A percentile compares a stretch with the other conserved stretches of the same genome.
These are phyloP conservation scores for Nesogale talazaci DNA, from an alignment of 2,113 vertebrate genomes.

Conservation along the genomic window DNA sequence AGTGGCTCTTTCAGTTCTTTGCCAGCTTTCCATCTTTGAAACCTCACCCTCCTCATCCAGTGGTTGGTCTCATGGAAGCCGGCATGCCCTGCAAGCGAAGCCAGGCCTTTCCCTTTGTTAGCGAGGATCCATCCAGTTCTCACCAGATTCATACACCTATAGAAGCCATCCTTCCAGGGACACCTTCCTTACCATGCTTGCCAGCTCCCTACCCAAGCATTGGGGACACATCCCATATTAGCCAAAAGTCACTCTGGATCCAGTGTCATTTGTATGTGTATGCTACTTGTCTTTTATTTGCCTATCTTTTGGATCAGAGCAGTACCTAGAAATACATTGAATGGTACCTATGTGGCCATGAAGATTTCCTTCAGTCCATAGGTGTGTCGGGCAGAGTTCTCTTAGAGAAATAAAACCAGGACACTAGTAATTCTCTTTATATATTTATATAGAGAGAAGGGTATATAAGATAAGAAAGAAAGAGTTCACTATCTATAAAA, in stretches of 20 bases:
- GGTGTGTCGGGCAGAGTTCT: too few relatives aligned
- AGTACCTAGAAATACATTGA: not conserved
- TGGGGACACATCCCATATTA: not conserved
- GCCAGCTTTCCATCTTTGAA: not conserved
- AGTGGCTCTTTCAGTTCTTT: not conserved
- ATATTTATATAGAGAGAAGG: too few relatives aligned
- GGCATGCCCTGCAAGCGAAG: not conserved
- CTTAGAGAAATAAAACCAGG: too few relatives aligned
- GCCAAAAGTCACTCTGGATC: not conserved
- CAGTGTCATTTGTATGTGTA: not conserved
- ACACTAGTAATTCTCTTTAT: too few relatives aligned
- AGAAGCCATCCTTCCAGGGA: not conserved
- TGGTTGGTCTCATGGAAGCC: not conserved
- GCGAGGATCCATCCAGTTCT: too few relatives aligned
- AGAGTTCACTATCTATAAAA: too few relatives aligned
- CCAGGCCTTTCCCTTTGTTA: not conserved
- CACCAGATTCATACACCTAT: not conserved
- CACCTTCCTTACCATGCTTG: not conserved
- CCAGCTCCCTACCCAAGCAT: not conserved
- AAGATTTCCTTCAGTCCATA: not conserved
- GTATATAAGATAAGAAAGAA: too few relatives aligned
- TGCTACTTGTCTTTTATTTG: not conserved
- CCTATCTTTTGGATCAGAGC: not conserved
- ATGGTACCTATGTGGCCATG: not conserved
- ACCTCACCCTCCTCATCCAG: not conserved